Evolutionary conservation across 2,888 invertebrate genomes (phyloP).

Genomic region (Chironomus tentans): DNA sequence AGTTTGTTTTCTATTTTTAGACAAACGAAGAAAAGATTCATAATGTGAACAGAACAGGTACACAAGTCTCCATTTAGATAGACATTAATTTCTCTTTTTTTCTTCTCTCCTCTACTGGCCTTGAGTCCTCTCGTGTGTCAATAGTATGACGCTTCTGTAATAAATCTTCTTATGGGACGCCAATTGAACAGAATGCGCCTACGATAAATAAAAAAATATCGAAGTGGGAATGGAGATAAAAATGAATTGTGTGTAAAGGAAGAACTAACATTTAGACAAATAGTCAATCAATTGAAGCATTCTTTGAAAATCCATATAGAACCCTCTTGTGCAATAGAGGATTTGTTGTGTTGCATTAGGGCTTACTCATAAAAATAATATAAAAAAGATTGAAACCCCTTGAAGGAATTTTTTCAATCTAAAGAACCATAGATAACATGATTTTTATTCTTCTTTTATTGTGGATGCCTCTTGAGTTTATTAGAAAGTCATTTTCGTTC

Average conservation of each 20-base stretch:
- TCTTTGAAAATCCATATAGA: background rate
- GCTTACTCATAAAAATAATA: background rate
- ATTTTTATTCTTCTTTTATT: background rate
- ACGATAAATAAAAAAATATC: background rate
- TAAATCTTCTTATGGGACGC: background rate
- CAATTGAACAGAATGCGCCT: background rate
- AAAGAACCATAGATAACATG: slow-evolving; percentile 14
- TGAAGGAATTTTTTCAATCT: slow-evolving; percentile 1
- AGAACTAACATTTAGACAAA: background rate
- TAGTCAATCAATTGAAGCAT: background rate
- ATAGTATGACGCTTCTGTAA: background rate
- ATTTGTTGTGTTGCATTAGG: background rate
- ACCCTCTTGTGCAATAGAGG: background rate
- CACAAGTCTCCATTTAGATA: background rate
- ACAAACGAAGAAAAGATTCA: background rate
- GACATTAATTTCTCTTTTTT: background rate
- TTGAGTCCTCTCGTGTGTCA: background rate
- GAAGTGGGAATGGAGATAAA: too few species aligned
- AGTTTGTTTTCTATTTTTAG: slow-evolving; percentile 1
- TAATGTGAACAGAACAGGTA: slow-evolving; percentile 12
- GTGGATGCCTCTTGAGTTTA: slow-evolving; percentile 2
- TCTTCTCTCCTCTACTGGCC: background rate
- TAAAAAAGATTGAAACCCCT: background rate
- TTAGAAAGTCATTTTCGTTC: slow-evolving; percentile 18
- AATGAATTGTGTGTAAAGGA: background rate